Percentiles rank a stretch among this genome's conserved stretches.
These are phyloP conservation scores for Chanos chanos DNA, from an alignment of 2,797 vertebrate species.

Conservation along the genomic window DNA sequence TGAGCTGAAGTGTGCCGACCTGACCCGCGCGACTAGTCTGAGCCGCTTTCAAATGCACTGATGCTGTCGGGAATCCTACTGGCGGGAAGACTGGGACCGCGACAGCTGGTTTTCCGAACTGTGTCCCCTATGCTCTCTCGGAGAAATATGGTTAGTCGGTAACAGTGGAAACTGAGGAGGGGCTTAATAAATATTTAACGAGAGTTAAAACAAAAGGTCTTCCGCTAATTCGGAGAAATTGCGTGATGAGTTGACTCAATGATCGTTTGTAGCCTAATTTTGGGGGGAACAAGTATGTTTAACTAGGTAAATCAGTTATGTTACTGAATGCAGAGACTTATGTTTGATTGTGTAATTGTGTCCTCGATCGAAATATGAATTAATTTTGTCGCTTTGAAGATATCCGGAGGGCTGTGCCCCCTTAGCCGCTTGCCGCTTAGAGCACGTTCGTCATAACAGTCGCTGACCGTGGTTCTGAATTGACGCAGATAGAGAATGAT, in stretches of 20 bases:
- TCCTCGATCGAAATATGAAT: no score
- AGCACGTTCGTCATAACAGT: conserved; percentile 8
- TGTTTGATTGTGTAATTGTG: no score
- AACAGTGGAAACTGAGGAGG: no score
- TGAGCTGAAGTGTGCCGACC: conserved; percentile 29
- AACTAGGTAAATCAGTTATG: no score
- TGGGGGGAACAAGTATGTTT: no score
- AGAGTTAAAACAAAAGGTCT: no score
- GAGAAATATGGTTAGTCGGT: conserved; percentile 63
- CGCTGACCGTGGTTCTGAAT: conserved; percentile 24
- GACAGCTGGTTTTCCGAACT: conserved; percentile 51
- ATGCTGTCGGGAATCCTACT: conserved; percentile 59
- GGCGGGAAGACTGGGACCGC: conserved; percentile 40
- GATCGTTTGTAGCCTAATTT: no score
- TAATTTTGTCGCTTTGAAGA: neutral
- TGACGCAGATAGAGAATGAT: conserved; percentile 3
- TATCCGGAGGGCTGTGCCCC: neutral
- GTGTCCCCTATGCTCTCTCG: conserved; percentile 44
- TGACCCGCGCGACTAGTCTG: conserved; percentile 42
- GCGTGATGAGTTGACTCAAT: no score
- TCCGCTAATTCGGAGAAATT: no score
- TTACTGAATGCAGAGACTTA: no score
- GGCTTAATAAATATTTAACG: neutral
- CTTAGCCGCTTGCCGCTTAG: neutral
- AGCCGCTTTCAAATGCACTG: conserved; percentile 26